phyloP scores from a whole-genome alignment of 2,797 vertebrate species.

The Oreortyx pictus region DNA sequence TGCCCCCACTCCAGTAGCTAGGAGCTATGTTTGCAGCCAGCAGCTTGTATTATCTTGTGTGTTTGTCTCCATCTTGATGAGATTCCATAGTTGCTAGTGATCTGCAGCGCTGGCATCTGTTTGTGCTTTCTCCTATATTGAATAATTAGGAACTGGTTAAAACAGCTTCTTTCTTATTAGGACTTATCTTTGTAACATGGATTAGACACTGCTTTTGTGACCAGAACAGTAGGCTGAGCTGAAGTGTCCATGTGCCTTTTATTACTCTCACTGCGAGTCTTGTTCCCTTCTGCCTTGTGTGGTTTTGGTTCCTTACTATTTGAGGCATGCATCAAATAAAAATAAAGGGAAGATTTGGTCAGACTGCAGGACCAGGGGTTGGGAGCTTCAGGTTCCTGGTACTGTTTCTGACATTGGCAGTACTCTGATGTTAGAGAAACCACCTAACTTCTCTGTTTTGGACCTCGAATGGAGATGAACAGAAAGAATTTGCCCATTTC shows the following conservation, averaged over 20 bases:
- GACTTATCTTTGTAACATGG: not conserved
- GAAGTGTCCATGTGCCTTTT: not conserved
- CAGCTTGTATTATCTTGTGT: constrained; percentile 37
- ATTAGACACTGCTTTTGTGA: constrained; percentile 14
- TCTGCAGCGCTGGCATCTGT: constrained; percentile 40
- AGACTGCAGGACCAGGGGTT: not conserved
- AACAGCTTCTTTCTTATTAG: constrained; percentile 1
- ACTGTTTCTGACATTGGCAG: not conserved
- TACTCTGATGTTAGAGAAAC: not conserved
- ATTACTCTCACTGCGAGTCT: not conserved
- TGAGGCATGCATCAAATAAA: not conserved
- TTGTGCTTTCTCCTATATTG: not conserved
- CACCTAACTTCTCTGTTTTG: not conserved
- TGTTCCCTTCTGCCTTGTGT: not conserved
- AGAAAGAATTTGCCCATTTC: not conserved
- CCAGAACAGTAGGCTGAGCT: not conserved
- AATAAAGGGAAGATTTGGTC: not conserved
- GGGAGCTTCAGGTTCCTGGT: not conserved
- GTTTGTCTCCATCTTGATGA: constrained; percentile 28
- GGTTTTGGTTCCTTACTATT: not conserved
- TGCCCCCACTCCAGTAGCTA: constrained; percentile 59
- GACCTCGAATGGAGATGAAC: not conserved
- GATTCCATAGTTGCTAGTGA: constrained; percentile 43
- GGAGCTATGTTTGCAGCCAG: constrained; percentile 71
- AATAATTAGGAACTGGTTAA: constrained; percentile 36